Base-by-base conservation (phyloP, 2,113 vertebrate genomes). In the Hypomesus transpacificus region DNA sequence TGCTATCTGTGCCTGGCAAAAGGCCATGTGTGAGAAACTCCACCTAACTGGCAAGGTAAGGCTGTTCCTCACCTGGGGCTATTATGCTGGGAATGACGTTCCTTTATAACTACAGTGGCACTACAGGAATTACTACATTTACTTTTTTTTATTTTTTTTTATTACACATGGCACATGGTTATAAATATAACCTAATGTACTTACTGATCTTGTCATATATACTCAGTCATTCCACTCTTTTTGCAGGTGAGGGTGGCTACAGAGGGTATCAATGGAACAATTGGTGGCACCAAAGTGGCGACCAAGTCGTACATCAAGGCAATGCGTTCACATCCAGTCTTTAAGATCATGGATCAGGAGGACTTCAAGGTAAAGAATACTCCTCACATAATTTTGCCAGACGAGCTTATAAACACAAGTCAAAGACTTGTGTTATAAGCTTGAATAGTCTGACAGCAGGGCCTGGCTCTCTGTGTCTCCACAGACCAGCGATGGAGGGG, bases 191-290 rank as follows among this genome's bases (percentile, higher is more conserved):
- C 13, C 18, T n/a, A 0, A 56, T n/a, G 22, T 52, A 0, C 18
- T 21, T 65, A 46, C 21, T 54, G 70, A 18, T 56, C 51, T 53
- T 71, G 16, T 66, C 39, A 46, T 46, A 11, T 9, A 46, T 46
- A 11, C 39, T 46, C 5, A 46, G 39, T 20, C 28, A 72, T 52
- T 56, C 24, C 18, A 4, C 3, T n/a, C 14, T 82, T 52, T 78
- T 54, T 86, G 69, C 79, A 98, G 97, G 90, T 99, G 69, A 92
- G 97, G 76, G 89, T 99, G 80, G 95, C 94, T 56, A 89, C 90
- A 9, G 97, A 98, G 86, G 97, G 96, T 51, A 95, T 98, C 79
- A 99, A 99, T 16, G 97, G 96, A 53, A 98, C 97, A 18, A 91
- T 98, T 1, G 97, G 96, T 1, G 97, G 97, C 63, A 95, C 94